Conservation (phyloP, 2,113 vertebrate genomes). For the Spea multiplicata region DNA sequence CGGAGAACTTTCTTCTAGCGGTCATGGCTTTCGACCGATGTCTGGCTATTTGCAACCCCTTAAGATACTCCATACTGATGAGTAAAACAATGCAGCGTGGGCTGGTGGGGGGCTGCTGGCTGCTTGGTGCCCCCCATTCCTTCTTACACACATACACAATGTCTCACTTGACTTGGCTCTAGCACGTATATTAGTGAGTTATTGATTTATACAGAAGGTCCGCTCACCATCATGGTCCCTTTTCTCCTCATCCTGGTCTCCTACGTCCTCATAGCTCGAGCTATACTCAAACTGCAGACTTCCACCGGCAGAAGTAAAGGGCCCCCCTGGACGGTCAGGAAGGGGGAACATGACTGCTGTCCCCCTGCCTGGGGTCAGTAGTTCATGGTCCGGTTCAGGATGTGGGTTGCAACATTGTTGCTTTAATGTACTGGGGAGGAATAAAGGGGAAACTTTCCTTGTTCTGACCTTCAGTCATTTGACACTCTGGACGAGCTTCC, state of each 20-base stretch:
- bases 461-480: too few relatives aligned
- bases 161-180: background rate
- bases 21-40: conserved; percentile 60
- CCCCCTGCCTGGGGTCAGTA: too few relatives aligned
- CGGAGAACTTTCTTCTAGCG: conserved; percentile 52
- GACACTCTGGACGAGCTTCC: too few relatives aligned
- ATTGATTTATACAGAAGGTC: background rate
- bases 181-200: too few relatives aligned
- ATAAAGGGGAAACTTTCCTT: too few relatives aligned
- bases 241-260: conserved; percentile 49
- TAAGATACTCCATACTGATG: conserved; percentile 52
- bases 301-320: conserved; percentile 42
- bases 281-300: conserved; percentile 45
- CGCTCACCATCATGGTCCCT: conserved; percentile 15
- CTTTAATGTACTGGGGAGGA: too few relatives aligned
- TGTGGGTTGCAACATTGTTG: too few relatives aligned
- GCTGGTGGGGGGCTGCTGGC: conserved; percentile 50
- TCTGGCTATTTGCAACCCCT: conserved; percentile 56
- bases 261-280: conserved; percentile 42
- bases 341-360: too few relatives aligned
- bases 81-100: conserved; percentile 48
- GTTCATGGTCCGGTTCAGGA: too few relatives aligned
- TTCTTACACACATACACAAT: background rate
- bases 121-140: conserved; percentile 35
- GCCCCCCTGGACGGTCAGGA: too few relatives aligned